Evolutionary conservation across 2,113 vertebrate species (phyloP), one percentile per base, ranked within the genome.

Genomic region (Pollimyrus isidori): DNA sequence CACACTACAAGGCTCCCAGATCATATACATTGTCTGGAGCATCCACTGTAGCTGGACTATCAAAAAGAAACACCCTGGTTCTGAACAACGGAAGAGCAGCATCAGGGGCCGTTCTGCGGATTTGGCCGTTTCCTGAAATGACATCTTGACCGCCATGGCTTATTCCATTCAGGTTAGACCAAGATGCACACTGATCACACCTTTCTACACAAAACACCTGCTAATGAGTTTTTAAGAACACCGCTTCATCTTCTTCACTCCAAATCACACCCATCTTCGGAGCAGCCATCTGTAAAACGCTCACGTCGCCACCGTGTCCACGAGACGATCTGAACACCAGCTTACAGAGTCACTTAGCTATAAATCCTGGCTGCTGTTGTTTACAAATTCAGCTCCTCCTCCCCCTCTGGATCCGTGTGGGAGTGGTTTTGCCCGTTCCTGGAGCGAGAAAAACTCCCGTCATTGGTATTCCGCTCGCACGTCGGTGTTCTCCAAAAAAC

Each of bases 401-500:
- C 30, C 42, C 26, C 15, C 30, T 5, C 69, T 11, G 15, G 58
- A 3, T 65, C 73, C 15, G 73, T 9, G 56, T 3, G 49, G 30
- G 39, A 85, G 45, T 62, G 52, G 88, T 58, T 62, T 58, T 84
- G 80, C 88, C 52, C 80, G 39, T 89, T 62, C 39, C 35, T 17
- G 30, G 23, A 83, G 73, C 7, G 42, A 88, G 42, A 45, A 45
- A 62, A 58, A 42, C 30, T 15, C 87, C 17, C 10, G 42, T 89
- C 88, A 89, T 91, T 90, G 80, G 89, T 89, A 92, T 91, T 87
- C 90, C 91, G 56, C 91, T 85, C 91, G 89, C 90, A 89, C 50
- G 92, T 86, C 83, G 89, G 91, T 73, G 69, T 90, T 89, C 89
- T 83, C 86, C 88, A 92, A 91, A 90, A 35, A 87, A 90, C 73